phyloP scores from a whole-genome alignment of 1,140 invertebrate species.

The Teleogryllus occipitalis region DNA sequence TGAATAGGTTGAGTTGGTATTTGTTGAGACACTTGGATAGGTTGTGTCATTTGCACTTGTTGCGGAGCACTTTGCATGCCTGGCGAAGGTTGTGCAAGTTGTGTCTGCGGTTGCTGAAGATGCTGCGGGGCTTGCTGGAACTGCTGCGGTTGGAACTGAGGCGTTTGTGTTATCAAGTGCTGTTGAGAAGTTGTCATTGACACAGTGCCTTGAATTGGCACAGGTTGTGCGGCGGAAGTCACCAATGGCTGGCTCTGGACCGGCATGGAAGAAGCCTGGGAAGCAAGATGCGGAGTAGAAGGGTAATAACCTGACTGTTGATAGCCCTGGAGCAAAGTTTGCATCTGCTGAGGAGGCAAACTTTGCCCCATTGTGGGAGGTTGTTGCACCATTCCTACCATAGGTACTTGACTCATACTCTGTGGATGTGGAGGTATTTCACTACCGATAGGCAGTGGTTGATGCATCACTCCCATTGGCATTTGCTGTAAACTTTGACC shows the following conservation, averaged over 20 bases:
- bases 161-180: not conserved
- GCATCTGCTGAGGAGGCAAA: conserved; percentile 8
- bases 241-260: not conserved
- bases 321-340: conserved; percentile 8
- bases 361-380: not conserved
- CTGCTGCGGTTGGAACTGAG: conserved; percentile 11
- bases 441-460: not conserved
- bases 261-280: not conserved
- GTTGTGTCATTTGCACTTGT: conserved; percentile 21
- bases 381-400: conserved; percentile 18
- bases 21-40: conserved; percentile 17
- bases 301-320: not conserved
- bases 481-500: conserved; percentile 29
- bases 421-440: conserved; percentile 15
- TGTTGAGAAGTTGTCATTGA: not conserved
- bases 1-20: not conserved
- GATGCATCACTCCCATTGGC: not conserved
- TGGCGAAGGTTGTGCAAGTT: conserved; percentile 16
- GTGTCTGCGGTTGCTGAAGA: conserved; percentile 19
- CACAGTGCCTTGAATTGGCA: not conserved
- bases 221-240: not conserved
- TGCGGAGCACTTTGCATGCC: not conserved
- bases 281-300: not conserved
- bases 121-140: conserved; percentile 21
- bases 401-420: conserved; percentile 19